phyloP scores from a whole-genome alignment of 1,140 invertebrate species.

The Aphaenogaster rudis region DNA sequence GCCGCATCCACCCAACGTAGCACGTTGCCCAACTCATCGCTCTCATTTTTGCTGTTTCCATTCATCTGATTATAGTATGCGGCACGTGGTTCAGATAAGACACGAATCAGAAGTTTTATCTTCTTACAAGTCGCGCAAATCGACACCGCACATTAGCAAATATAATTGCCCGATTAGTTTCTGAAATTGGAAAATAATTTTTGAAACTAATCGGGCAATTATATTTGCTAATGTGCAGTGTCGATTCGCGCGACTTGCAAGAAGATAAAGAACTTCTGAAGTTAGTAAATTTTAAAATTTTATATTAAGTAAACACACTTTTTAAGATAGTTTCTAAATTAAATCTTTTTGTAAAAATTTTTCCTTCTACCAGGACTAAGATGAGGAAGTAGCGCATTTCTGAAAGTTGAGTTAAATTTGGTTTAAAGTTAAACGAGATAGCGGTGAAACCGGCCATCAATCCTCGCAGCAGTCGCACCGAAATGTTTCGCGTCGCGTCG shows the following conservation, averaged over 20 bases:
- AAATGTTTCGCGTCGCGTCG: not conserved
- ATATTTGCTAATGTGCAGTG: not conserved
- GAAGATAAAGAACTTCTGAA: not conserved
- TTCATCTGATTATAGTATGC: not conserved
- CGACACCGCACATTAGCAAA: not conserved
- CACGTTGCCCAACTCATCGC: not conserved
- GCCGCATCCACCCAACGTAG: not conserved
- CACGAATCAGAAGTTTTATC: not conserved
- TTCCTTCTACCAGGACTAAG: not conserved
- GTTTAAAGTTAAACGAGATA: not conserved
- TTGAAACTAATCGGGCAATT: not conserved
- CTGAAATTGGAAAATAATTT: too few relatives aligned
- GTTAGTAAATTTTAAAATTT: not conserved
- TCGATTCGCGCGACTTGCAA: too few relatives aligned
- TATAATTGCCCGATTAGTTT: constrained; percentile 3
- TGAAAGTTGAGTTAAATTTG: not conserved
- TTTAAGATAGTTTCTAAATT: not conserved
- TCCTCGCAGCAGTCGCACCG: not conserved
- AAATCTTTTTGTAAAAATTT: not conserved
- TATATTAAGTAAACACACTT: not conserved
- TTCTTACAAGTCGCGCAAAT: not conserved
- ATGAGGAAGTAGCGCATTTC: not conserved
- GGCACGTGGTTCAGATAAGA: not conserved
- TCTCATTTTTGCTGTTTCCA: not conserved
- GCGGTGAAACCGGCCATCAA: not conserved